Evolutionary conservation across 64 coral and sea anemone species (phyloP).

Genomic region (Orbicella faveolata): DNA sequence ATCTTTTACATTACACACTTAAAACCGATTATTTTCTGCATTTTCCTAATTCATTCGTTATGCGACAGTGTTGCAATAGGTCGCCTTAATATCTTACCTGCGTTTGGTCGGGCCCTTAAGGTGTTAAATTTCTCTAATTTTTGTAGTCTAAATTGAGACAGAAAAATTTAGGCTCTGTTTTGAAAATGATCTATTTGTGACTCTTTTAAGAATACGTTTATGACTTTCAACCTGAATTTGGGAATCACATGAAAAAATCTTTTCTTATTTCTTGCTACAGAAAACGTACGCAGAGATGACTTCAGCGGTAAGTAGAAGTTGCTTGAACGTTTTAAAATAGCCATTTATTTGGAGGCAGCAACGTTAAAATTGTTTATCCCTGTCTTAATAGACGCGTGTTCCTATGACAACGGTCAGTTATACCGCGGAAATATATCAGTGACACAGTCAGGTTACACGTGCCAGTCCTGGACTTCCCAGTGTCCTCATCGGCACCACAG

Average conservation of each 20-base stretch:
- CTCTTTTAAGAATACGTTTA: too few species aligned
- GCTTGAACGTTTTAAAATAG: neutral
- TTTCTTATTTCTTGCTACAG: neutral
- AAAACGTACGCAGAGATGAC: neutral
- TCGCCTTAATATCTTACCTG: too few species aligned
- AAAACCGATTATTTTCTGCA: too few species aligned
- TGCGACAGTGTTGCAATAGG: too few species aligned
- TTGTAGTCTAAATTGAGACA: too few species aligned
- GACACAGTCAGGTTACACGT: slow-evolving; percentile 62
- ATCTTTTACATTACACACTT: too few species aligned
- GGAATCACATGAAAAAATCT: neutral
- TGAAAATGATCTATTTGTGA: too few species aligned
- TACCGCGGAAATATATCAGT: slow-evolving; percentile 69
- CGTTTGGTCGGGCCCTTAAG: too few species aligned
- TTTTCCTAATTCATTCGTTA: too few species aligned
- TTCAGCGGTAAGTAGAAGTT: neutral
- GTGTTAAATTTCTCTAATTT: too few species aligned
- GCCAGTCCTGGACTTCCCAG: slow-evolving; percentile 64
- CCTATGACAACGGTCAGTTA: slow-evolving; percentile 61
- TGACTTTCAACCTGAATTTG: too few species aligned
- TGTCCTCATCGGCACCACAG: slow-evolving; percentile 73
- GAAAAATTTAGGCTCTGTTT: too few species aligned
- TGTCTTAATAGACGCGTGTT: slow-evolving; percentile 36
- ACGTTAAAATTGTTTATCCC: neutral
- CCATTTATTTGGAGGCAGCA: neutral